Percentiles rank a stretch among this genome's conserved stretches.
Evolutionary conservation across 1,140 invertebrate species (phyloP).

Genomic region (Nebria ingens): DNA sequence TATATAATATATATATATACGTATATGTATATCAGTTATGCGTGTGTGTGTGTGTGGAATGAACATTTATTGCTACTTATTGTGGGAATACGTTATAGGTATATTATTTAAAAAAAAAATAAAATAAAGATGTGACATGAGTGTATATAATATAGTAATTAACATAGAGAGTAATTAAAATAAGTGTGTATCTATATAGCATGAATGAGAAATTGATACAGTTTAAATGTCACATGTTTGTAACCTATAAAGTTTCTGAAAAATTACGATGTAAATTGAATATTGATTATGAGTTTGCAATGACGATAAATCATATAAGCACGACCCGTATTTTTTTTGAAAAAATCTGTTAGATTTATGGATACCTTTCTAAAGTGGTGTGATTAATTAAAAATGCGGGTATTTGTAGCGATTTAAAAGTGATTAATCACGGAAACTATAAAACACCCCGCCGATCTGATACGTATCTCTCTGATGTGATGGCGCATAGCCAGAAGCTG

Average conservation of each 20-base stretch:
- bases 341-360: background rate
- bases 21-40: constrained; percentile 3
- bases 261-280: background rate
- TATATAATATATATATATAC: constrained; percentile 8
- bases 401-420: background rate
- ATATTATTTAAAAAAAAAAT: too few relatives aligned
- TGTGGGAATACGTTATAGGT: too few relatives aligned
- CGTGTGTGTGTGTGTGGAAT: too few relatives aligned
- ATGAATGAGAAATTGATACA: too few relatives aligned
- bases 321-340: background rate
- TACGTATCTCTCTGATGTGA: background rate
- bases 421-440: background rate
- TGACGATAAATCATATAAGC: background rate
- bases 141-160: too few relatives aligned
- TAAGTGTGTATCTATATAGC: too few relatives aligned
- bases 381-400: constrained; percentile 5
- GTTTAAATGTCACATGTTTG: too few relatives aligned
- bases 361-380: background rate
- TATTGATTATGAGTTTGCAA: background rate
- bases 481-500: background rate
- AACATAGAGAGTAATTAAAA: too few relatives aligned
- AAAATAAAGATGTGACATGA: too few relatives aligned
- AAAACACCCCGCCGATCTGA: background rate
- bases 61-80: too few relatives aligned
- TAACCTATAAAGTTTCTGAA: too few relatives aligned